Base-by-base conservation (phyloP, 2,113 vertebrate genomes). In the Tachuris rubrigastra region DNA sequence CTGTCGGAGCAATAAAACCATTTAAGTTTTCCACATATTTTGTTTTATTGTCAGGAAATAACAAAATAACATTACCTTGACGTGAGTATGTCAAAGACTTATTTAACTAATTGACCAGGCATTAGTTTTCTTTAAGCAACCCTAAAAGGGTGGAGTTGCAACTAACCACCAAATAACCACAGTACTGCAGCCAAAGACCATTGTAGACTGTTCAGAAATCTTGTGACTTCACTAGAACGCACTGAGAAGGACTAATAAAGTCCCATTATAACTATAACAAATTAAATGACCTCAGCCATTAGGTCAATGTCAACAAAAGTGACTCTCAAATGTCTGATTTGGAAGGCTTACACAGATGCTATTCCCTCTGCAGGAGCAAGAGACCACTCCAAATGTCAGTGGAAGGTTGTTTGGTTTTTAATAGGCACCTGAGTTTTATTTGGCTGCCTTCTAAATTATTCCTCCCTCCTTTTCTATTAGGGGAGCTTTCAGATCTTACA, bases 361-460 rank as follows among this genome's bases (percentile, higher is more conserved):
- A 2, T 21, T 95, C 30, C 65, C 44, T 49, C n/a, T 91, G 31
- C 65, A 87, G 78, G 49, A 85, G 49, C 3, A 4, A 83, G 75
- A 85, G 39, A 80, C 42, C 63, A 56, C 50, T 80, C 47, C 0
- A 1, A 91, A 87, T 77, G 68, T 67, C 85, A 86, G 30, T 41
- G 41, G 52, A 91, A 92, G 56, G 87, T 84, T 86, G 67, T 55
- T 91, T 75, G 39, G 31, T 20, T 77, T 85, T 79, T 77, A 88
- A 80, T 49, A 41, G 31, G 39, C 68, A 87, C 63, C 79, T 60
- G 87, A 90, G 88, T 55, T 96, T 92, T 94, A 47, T 90, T 84
- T 95, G 90, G 47, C 72, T 92, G 52, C 5, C 76, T 81, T 93
- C 79, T 90, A 74, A 93, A 86, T 86, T 52, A 86, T 67, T 87